Evolutionary conservation across 2,888 invertebrate genomes (phyloP).

Genomic region (Cheilosia vulpina): DNA sequence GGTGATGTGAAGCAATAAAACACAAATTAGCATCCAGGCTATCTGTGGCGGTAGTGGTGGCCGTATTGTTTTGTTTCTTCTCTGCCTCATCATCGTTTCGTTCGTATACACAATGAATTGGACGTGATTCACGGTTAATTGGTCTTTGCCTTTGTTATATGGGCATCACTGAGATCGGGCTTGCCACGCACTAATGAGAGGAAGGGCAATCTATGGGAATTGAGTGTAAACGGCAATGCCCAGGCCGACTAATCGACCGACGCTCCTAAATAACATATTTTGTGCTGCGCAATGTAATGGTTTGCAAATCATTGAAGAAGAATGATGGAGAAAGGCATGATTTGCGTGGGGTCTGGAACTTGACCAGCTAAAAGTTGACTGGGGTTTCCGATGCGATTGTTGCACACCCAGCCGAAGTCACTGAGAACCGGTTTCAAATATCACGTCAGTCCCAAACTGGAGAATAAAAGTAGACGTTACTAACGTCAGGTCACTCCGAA

Average conservation of each 20-base stretch:
- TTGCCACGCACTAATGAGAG: slow-evolving; percentile 38
- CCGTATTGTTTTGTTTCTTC: slow-evolving; percentile 52
- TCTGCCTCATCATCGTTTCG: slow-evolving; percentile 1
- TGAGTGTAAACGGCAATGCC: not conserved
- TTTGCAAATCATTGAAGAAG: not conserved
- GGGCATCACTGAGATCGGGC: slow-evolving; percentile 26
- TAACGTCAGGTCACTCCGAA: too few relatives aligned
- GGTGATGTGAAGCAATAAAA: slow-evolving; percentile 74
- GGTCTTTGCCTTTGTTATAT: slow-evolving; percentile 51
- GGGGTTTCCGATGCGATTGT: too few relatives aligned
- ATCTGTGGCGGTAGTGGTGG: slow-evolving; percentile 35
- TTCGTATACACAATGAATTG: slow-evolving; percentile 58
- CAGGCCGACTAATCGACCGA: not conserved
- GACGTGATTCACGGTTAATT: slow-evolving; percentile 68
- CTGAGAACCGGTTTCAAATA: too few relatives aligned
- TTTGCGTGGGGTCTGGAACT: too few relatives aligned
- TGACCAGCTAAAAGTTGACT: too few relatives aligned
- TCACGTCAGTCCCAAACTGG: too few relatives aligned
- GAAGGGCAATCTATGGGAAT: slow-evolving; percentile 33
- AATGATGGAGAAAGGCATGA: too few relatives aligned
- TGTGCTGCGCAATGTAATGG: slow-evolving; percentile 8
- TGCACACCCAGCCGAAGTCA: too few relatives aligned
- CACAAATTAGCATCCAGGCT: slow-evolving; percentile 74
- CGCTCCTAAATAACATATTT: slow-evolving; percentile 1
- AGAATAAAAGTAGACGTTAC: too few relatives aligned